Evolutionary conservation across 2,888 invertebrate genomes (phyloP), one percentile per base, ranked within the genome.

Genomic region (Eupithecia subfuscata): DNA sequence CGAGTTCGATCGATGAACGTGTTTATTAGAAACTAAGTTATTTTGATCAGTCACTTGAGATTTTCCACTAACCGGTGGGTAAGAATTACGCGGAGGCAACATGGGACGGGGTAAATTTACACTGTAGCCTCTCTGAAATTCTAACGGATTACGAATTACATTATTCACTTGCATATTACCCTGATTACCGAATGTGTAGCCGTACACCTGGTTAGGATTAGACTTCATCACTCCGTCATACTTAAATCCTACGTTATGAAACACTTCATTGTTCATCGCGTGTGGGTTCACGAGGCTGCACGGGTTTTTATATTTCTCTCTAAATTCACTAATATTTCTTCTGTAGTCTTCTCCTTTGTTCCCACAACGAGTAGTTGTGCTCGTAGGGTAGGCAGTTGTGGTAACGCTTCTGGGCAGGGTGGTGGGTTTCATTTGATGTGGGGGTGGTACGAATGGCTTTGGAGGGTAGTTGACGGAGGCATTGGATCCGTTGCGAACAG

Each of bases 41-140:
- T 88, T 91, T 87, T 92, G 92, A 91, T 93, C 92, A 92, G 94
- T 92, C 91, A 88, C 90, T 93, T 95, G 95, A 84, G 87, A 91
- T 94, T 95, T 95, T 85, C 94, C 95, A 89, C 95, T 93, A 83
- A 96, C 95, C 67, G 96, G 95, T 83, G 96, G 96, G 89, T 96
- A 96, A 83, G 96, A 96, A 91, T 96, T 96, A 86, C 96, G 94
- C 69, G 96, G 96, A 87, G 96, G 95, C 89, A 96, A 93, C 93
- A 95, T 94, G 84, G 95, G 95, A 90, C 95, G 95, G 88, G 95
- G 94, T 90, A 95, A 91, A 92, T 94, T 95, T 91, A 93, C 92
- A 92, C 91, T 94, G 88, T 95, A 93, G 89, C 95, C 95, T 92
- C 95, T 92, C 90, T 95, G 95, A 89, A 95, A 95, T 85, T 95